A percentile compares a stretch with the other conserved stretches of the same genome.
These are phyloP conservation scores for Cataglyphis albicans DNA, from an alignment of 2,888 invertebrate species.

Conservation along the genomic window DNA sequence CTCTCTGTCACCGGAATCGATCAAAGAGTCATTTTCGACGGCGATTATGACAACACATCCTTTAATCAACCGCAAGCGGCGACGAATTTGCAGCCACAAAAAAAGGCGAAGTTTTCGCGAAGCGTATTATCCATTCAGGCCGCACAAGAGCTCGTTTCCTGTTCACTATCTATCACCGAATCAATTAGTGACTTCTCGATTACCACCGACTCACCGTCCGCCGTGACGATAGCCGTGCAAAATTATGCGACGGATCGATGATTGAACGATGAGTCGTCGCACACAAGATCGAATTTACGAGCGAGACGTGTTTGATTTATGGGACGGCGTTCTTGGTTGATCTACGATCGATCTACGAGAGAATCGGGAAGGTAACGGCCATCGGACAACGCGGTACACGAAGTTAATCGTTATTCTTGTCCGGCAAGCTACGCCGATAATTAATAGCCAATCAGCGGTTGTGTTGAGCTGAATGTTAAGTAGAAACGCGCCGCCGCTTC, in stretches of 20 bases:
- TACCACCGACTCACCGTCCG: conserved; percentile 56
- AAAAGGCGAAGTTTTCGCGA: background rate
- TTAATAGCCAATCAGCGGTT: conserved; percentile 83
- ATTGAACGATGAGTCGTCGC: conserved; percentile 74
- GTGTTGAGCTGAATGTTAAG: conserved; percentile 81
- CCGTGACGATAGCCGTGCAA: conserved; percentile 47
- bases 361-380: conserved; percentile 63
- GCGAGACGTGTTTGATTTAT: conserved; percentile 79
- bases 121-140: conserved; percentile 28
- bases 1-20: conserved; percentile 44
- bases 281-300: conserved; percentile 79
- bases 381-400: conserved; percentile 77
- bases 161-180: conserved; percentile 72
- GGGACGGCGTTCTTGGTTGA: conserved; percentile 69
- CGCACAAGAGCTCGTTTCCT: conserved; percentile 29
- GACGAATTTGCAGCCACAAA: conserved; percentile 21
- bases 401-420: conserved; percentile 83
- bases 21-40: conserved; percentile 31
- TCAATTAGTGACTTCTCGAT: conserved; percentile 75
- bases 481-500: conserved; percentile 62
- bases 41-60: conserved; percentile 31
- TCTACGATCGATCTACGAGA: conserved; percentile 79
- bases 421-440: conserved; percentile 81
- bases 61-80: conserved; percentile 47
- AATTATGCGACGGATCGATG: conserved; percentile 72